Base-by-base conservation (phyloP, 1,140 invertebrate species). In the Mercenaria mercenaria region DNA sequence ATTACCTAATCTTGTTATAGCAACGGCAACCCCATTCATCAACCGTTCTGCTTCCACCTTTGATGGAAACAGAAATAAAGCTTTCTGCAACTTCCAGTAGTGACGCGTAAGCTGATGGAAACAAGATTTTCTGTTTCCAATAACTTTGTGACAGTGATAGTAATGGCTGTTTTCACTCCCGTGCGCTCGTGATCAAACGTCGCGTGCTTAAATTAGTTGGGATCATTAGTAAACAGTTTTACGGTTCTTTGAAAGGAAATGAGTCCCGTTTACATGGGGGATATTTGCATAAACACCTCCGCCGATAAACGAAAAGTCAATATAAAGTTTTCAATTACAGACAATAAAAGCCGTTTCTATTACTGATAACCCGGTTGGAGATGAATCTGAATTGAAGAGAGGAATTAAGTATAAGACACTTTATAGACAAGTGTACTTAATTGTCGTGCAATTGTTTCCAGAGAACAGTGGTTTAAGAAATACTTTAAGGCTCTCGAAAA, bases 251-350 rank as follows among this genome's bases (percentile, higher is more conserved):
- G 50, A 64, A 72, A 83, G 88, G 88, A 89, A 89, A 89, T 89
- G 88, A 84, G 80, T 81, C 39, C 61, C 67, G 64, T 82, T 89
- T 89, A 89, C 88, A 89, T 74, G 80, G 69, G 47, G 64, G 80
- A 84, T 77, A 89, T 89, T 89, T 89, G 88, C 88, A 89, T 89
- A 89, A 89, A 89, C 80, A 77, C 88, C 88, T 89, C 88, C 81
- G 88, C 56, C 80, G 88, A 56, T 89, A 89, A 89, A 89, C 80
- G 88, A 89, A 89, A 89, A 37, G 88, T 89, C 88, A 84, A 81
- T 83, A 84, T 84, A 83, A 80, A 72, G 80, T 81, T 83, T 89
- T 89, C 88, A 89, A 89, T 89, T 89, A 89, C 86, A 88, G 86
- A 81, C 86, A 79, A 80, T 88, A 88, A 88, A 88, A 41, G 39